phyloP scores from a whole-genome alignment of 2,113 vertebrate species.

The Gnathonemus longibarbis region DNA sequence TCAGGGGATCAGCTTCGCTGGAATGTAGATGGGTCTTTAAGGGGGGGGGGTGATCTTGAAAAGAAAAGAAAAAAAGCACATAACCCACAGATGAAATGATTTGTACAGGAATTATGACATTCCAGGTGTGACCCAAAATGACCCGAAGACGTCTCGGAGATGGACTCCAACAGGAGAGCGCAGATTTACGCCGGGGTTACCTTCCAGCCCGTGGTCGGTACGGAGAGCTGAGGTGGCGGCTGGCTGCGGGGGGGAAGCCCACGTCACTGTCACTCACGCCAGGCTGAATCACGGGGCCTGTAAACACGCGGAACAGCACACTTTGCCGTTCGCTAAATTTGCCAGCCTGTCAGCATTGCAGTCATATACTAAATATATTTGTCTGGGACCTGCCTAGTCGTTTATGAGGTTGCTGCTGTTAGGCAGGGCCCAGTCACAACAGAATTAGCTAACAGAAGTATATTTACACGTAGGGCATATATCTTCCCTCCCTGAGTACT shows the following conservation, averaged over 20 bases:
- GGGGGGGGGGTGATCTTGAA: background rate
- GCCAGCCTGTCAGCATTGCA: background rate
- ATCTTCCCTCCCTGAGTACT: background rate
- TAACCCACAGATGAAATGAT: background rate
- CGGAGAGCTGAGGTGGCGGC: background rate
- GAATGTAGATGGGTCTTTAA: background rate
- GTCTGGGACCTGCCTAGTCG: background rate
- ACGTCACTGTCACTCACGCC: background rate
- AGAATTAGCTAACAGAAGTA: background rate
- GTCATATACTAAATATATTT: conserved; percentile 8
- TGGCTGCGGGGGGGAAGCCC: background rate
- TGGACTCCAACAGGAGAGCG: background rate
- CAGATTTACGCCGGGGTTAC: background rate
- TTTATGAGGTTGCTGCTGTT: background rate
- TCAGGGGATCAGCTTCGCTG: background rate
- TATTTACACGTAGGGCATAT: background rate
- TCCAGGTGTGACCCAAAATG: background rate
- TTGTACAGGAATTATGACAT: background rate
- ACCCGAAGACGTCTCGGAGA: background rate
- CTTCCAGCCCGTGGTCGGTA: background rate
- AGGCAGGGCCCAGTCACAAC: background rate
- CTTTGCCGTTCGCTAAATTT: background rate
- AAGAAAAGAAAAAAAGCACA: background rate
- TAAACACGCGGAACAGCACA: background rate
- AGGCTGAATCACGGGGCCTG: background rate